These are phyloP conservation scores for Sycophaga agraensis DNA, from an alignment of 1,140 invertebrate genomes.

Conservation along the genomic window DNA sequence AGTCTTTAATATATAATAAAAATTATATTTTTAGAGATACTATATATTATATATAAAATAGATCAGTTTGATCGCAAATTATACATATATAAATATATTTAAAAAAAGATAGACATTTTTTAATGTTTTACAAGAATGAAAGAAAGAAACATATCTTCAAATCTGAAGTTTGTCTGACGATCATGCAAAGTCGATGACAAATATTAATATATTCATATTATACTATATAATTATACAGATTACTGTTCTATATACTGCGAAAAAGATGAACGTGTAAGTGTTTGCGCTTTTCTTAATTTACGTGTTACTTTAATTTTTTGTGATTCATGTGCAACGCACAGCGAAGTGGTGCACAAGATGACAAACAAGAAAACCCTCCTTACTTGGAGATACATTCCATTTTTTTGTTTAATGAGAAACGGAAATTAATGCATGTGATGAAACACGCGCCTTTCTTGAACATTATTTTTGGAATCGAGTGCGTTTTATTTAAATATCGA, in stretches of 20 bases:
- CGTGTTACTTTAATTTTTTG: constrained; percentile 6
- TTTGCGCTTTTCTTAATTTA: not conserved
- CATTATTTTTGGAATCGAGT: not conserved
- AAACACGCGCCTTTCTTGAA: not conserved
- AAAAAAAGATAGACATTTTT: constrained; percentile 14
- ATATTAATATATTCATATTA: constrained; percentile 11
- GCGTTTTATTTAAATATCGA: not conserved
- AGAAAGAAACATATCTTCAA: constrained; percentile 23
- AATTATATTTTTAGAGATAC: constrained; percentile 1
- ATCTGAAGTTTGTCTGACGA: constrained; percentile 9
- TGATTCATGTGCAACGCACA: constrained; percentile 14
- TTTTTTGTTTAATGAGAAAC: constrained; percentile 5
- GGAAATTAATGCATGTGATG: constrained; percentile 3
- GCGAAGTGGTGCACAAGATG: not conserved
- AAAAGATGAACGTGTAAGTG: not conserved
- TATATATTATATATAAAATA: not conserved
- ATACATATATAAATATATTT: constrained; percentile 9
- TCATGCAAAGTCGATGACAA: constrained; percentile 13
- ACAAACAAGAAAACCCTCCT: constrained; percentile 6
- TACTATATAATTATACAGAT: constrained; percentile 10
- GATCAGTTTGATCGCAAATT: constrained; percentile 2
- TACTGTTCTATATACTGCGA: constrained; percentile 4
- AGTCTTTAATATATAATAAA: constrained; percentile 23
- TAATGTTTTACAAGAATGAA: constrained; percentile 2
- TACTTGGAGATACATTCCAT: constrained; percentile 25